Evolutionary conservation across 2,113 vertebrate genomes (phyloP).

Genomic region (Coregonus clupeaformis): DNA sequence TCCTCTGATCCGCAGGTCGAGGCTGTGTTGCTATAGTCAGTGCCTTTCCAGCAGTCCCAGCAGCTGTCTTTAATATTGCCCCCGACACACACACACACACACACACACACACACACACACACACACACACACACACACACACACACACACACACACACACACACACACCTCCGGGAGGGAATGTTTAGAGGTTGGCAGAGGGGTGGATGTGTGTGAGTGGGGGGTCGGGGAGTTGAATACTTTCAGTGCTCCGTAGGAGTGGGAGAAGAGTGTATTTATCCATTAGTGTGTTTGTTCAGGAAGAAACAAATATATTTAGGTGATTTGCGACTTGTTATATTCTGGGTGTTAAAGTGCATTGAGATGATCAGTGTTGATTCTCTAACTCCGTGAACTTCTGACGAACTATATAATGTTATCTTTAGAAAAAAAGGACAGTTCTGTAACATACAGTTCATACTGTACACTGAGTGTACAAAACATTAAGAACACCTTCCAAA

Average conservation of each 20-base stretch:
- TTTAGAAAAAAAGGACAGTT: too few species aligned
- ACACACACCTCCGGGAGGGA: neutral
- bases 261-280: neutral
- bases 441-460: too few species aligned
- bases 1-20: neutral
- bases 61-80: conserved; percentile 34
- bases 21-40: conserved; percentile 27
- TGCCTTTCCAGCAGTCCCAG: conserved; percentile 19
- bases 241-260: neutral
- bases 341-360: too few species aligned
- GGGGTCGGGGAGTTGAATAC: conserved; percentile 1
- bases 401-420: neutral
- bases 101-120: neutral
- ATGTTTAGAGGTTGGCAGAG: neutral
- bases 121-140: neutral
- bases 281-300: neutral
- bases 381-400: neutral
- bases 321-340: too few species aligned
- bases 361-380: neutral
- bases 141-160: conserved; percentile 4
- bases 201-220: neutral
- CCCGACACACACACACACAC: neutral
- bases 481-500: too few species aligned
- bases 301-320: neutral
- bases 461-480: too few species aligned